Evolutionary conservation across 2,888 invertebrate species (phyloP).

Genomic region (Falcaria lacertinaria): DNA sequence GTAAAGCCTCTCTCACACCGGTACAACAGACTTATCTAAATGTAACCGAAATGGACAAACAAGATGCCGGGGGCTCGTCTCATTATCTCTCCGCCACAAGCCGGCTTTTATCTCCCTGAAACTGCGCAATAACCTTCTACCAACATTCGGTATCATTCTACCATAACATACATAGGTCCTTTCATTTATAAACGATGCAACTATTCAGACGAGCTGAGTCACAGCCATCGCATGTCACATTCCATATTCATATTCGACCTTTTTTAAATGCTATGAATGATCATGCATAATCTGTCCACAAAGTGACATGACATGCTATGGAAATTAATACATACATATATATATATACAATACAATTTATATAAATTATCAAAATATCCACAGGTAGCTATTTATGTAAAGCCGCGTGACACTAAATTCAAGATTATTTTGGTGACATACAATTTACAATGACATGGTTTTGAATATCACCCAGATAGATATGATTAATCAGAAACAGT

Average conservation of each 20-base stretch:
- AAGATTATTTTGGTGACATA: conserved; percentile 2
- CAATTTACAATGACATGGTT: neutral
- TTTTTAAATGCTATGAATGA: too few relatives aligned
- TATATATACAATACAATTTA: neutral
- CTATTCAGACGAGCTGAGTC: too few relatives aligned
- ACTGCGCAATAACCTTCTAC: conserved; percentile 27
- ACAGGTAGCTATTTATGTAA: neutral
- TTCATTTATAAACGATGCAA: too few relatives aligned
- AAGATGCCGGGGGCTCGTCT: conserved; percentile 44
- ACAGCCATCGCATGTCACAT: too few relatives aligned
- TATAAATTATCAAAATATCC: neutral
- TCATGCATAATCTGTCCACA: too few relatives aligned
- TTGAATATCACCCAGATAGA: conserved; percentile 1
- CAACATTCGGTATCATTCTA: conserved; percentile 3
- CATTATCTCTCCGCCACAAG: conserved; percentile 30
- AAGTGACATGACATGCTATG: too few relatives aligned
- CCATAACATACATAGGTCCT: too few relatives aligned
- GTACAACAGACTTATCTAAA: conserved; percentile 32
- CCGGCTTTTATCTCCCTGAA: conserved; percentile 17
- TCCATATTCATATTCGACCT: too few relatives aligned
- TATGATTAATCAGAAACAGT: neutral
- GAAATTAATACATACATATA: too few relatives aligned
- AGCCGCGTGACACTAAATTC: neutral
- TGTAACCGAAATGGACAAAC: conserved; percentile 35
- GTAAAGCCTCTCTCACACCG: conserved; percentile 11